Evolutionary conservation across 2,888 invertebrate species (phyloP).

Genomic region (Thumatha senex): DNA sequence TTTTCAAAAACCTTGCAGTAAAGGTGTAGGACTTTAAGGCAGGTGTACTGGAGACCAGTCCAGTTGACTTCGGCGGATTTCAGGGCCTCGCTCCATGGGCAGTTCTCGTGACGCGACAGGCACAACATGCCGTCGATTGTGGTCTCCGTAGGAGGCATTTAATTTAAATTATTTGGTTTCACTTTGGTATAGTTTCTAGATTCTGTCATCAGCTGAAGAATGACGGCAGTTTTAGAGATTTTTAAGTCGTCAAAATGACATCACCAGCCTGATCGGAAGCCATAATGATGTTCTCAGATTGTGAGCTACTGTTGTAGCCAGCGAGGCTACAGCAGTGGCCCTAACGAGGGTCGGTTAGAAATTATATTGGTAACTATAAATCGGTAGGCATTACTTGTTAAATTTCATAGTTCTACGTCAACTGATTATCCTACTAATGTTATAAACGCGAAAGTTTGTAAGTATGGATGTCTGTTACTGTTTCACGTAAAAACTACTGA

Average conservation of each 20-base stretch:
- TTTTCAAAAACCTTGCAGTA: slow-evolving; percentile 95
- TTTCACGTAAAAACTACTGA: too few relatives aligned
- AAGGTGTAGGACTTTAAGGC: slow-evolving; percentile 91
- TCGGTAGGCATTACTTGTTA: neutral
- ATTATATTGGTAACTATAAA: slow-evolving; percentile 1
- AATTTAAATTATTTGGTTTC: slow-evolving; percentile 36
- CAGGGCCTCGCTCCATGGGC: slow-evolving; percentile 84
- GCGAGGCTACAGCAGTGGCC: too few relatives aligned
- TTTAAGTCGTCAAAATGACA: neutral
- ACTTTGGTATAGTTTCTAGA: slow-evolving; percentile 24
- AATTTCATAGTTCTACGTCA: neutral
- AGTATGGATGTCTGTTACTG: too few relatives aligned
- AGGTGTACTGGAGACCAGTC: slow-evolving; percentile 93
- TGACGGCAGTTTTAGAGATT: slow-evolving; percentile 16
- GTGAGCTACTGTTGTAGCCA: too few relatives aligned
- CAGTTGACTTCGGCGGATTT: slow-evolving; percentile 85
- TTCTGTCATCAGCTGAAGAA: slow-evolving; percentile 28
- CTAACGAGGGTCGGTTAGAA: too few relatives aligned
- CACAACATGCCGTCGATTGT: slow-evolving; percentile 82
- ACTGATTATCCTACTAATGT: neutral
- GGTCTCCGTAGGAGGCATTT: slow-evolving; percentile 80
- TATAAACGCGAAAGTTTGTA: too few relatives aligned
- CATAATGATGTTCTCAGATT: too few relatives aligned
- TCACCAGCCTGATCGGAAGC: too few relatives aligned
- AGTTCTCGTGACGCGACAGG: slow-evolving; percentile 85